Evolutionary conservation across 2,113 vertebrate species (phyloP), one percentile per base, ranked within the genome.

Genomic region (Eolophus roseicapilla): DNA sequence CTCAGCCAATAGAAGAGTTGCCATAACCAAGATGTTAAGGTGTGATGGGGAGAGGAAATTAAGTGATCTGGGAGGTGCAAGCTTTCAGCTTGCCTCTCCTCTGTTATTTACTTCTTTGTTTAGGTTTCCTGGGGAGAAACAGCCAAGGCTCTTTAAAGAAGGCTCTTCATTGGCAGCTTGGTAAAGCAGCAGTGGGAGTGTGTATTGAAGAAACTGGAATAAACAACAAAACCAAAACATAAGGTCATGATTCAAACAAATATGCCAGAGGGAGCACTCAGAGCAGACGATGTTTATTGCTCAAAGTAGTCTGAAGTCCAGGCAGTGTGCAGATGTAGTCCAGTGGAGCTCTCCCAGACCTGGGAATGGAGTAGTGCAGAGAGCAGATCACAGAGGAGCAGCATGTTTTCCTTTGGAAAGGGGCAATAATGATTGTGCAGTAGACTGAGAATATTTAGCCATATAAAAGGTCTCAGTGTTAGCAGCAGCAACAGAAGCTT

Each of bases 151-250:
- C 49, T 82, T 92, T 80, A 70, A 82, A 65, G 44, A 57, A 77
- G 9, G 43, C 65, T 71, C 65, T 43, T 71, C 33, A 43, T 1
- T 73, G 81, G 52, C 65, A 92, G 69, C 77, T 73, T 47, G 57
- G 50, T 79, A 39, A 70, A 86, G 86, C 11, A 3, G 33, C 73
- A 76, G 67, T 43, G 75, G 75, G 78, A 80, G 43, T 8, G 3
- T 69, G 37, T 60, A 25, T 24, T 76, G 62, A 74, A 89, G 91
- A 85, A 85, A 64, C 24, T 85, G 67, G 63, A 90, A 77, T 88
- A 94, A 97, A 90, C 71, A 95, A 74, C 39, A 59, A 91, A 95
- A 49, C 44, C 65, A 90, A 95, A 96, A 90, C 71, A 90, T n/a
- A 88, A 91, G 94, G 91, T 95, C 74, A 82, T 24, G 75, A 88